Conservation (phyloP, 2,113 vertebrate genomes). For the Rhinoderma darwinii region DNA sequence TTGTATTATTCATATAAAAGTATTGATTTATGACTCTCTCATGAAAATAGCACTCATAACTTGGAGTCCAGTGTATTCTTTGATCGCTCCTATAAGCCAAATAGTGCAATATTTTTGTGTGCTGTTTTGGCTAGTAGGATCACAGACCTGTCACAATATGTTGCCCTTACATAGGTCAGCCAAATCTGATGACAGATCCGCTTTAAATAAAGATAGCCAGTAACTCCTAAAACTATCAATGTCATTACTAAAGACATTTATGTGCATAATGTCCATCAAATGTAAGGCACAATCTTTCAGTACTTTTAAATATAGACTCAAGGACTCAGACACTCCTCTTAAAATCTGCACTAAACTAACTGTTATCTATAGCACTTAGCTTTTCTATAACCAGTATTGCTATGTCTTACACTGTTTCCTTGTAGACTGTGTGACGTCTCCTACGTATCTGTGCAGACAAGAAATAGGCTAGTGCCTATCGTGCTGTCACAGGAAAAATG, state of each 20-base stretch:
- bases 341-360: neutral
- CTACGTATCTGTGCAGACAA: constrained; percentile 13
- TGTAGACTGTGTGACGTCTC: neutral
- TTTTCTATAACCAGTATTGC: neutral
- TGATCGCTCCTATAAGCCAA: too few relatives aligned
- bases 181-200: too few relatives aligned
- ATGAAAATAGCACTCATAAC: too few relatives aligned
- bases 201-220: too few relatives aligned
- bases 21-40: too few relatives aligned
- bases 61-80: too few relatives aligned
- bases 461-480: neutral
- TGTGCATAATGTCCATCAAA: neutral
- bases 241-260: neutral
- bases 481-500: neutral
- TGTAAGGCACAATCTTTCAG: constrained; percentile 13
- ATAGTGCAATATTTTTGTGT: too few relatives aligned
- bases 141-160: too few relatives aligned
- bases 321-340: neutral
- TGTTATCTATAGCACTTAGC: constrained; percentile 28
- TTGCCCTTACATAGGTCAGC: too few relatives aligned
- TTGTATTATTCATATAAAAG: too few relatives aligned
- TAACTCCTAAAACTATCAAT: neutral
- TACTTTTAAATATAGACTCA: neutral
- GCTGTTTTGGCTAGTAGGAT: too few relatives aligned
- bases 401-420: neutral